These are phyloP conservation scores for Philopotamus ludificatus DNA, from an alignment of 1,140 invertebrate species.

Conservation along the genomic window DNA sequence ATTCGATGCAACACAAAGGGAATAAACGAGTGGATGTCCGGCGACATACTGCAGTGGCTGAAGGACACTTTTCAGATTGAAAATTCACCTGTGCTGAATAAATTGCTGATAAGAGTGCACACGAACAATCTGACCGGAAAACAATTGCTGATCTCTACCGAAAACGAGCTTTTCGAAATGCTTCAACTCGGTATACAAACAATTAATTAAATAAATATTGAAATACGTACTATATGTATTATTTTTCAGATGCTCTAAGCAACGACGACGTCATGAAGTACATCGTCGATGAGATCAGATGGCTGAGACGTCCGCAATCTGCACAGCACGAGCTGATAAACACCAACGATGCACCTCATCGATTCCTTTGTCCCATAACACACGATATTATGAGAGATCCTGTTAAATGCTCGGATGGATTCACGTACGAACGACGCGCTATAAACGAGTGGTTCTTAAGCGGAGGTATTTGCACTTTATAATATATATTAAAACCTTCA, in stretches of 20 bases:
- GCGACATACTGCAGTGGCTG: constrained; percentile 65
- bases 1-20: constrained; percentile 42
- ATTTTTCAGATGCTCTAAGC: constrained; percentile 13
- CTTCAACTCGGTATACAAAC: constrained; percentile 44
- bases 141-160: constrained; percentile 32
- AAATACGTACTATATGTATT: not conserved
- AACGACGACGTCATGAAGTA: constrained; percentile 37
- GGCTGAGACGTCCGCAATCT: constrained; percentile 43
- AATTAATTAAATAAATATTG: not conserved
- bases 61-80: constrained; percentile 34
- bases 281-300: constrained; percentile 52
- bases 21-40: constrained; percentile 57
- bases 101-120: constrained; percentile 8
- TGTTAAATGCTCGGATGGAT: constrained; percentile 75
- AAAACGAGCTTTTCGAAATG: constrained; percentile 55
- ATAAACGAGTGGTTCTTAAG: constrained; percentile 70
- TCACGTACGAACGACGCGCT: constrained; percentile 73
- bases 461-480: constrained; percentile 26
- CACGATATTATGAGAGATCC: constrained; percentile 78
- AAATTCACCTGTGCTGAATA: not conserved
- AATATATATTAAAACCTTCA: not conserved
- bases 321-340: constrained; percentile 39
- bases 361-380: constrained; percentile 80
- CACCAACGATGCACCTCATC: constrained; percentile 57
- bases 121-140: constrained; percentile 20